Percentiles rank a stretch among this genome's conserved stretches.
These are phyloP conservation scores for Montipora efflorescens DNA, from an alignment of 64 coral and sea anemone genomes.

Conservation along the genomic window DNA sequence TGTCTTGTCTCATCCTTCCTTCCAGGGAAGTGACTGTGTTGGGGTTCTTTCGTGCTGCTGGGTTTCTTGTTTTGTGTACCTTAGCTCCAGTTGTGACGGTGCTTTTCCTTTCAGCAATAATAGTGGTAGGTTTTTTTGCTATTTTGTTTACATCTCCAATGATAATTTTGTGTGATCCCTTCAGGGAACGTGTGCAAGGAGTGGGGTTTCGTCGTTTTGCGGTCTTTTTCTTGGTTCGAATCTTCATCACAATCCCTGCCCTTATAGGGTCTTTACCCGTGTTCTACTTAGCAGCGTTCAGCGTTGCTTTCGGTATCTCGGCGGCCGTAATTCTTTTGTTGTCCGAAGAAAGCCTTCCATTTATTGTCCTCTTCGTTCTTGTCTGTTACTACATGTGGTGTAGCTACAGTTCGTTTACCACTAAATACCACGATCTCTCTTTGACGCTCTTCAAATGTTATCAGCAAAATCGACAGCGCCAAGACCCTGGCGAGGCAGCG, in stretches of 20 bases:
- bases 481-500: neutral
- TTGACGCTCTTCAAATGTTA: neutral
- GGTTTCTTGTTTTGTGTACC: neutral
- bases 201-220: neutral
- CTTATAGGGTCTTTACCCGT: neutral
- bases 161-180: neutral
- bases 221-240: neutral
- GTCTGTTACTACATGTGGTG: neutral
- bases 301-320: neutral
- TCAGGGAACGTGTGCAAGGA: neutral
- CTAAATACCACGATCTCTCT: neutral
- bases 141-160: neutral
- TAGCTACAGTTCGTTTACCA: slow-evolving; percentile 23
- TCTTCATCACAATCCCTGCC: neutral
- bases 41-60: neutral
- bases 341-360: neutral
- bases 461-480: no score
- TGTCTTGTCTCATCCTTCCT: neutral
- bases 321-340: neutral
- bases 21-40: neutral
- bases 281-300: neutral
- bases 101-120: neutral
- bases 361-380: neutral
- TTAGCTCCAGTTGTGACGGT: neutral
- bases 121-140: neutral